Evolutionary conservation across 2,797 vertebrate species (phyloP).

Genomic region (Catamblyrhynchus diadema): DNA sequence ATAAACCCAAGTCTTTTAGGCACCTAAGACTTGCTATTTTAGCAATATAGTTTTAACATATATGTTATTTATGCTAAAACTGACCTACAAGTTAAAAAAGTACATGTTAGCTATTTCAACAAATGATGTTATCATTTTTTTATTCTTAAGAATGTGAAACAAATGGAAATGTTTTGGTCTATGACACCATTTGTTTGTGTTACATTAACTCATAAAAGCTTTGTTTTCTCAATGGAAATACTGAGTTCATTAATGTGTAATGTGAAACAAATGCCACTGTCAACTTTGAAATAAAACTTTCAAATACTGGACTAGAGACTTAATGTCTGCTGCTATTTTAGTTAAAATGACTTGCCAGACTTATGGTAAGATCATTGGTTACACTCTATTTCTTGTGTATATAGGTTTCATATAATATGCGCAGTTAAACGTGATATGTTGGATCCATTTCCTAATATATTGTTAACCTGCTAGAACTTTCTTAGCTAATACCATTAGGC

Average conservation of each 20-base stretch:
- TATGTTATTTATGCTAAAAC: background rate
- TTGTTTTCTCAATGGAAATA: slow-evolving; percentile 31
- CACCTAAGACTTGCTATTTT: background rate
- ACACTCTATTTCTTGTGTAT: background rate
- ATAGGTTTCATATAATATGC: background rate
- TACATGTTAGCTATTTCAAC: background rate
- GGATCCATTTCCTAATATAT: background rate
- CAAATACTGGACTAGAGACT: background rate
- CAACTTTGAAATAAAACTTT: slow-evolving; percentile 10
- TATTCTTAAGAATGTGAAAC: background rate
- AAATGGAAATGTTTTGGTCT: background rate
- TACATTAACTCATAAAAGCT: background rate
- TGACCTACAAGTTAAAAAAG: background rate
- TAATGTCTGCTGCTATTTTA: background rate
- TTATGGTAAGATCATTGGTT: background rate
- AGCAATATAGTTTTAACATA: background rate
- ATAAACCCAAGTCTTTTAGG: background rate
- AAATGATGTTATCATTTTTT: background rate
- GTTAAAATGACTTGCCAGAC: background rate
- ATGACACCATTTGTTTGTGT: background rate
- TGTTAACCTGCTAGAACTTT: background rate
- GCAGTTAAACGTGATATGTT: background rate
- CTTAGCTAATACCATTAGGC: background rate
- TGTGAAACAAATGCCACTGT: slow-evolving; percentile 28
- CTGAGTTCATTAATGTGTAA: background rate